Percentiles rank a stretch among this genome's conserved stretches.
phyloP scores from a whole-genome alignment of 2,888 invertebrate genomes.

The Mesodorylaimus sp. region DNA sequence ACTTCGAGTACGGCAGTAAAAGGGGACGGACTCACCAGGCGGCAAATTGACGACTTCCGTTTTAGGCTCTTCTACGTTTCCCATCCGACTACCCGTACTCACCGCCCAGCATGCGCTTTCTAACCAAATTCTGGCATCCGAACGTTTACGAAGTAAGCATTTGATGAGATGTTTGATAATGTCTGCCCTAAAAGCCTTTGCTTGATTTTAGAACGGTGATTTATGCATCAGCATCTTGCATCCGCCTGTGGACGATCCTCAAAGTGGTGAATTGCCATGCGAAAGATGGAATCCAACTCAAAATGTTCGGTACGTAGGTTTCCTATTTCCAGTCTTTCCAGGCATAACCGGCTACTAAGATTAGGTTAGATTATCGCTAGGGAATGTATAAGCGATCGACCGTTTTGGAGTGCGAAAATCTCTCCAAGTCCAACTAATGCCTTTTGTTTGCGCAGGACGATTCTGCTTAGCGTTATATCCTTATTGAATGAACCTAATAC shows the following conservation, averaged over 20 bases:
- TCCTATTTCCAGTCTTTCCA: too few species aligned
- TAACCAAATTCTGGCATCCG: conserved; percentile 99
- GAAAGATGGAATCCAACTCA: conserved; percentile 99
- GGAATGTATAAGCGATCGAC: too few species aligned
- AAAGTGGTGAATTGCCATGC: conserved; percentile 92
- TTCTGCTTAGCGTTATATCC: conserved; percentile 90
- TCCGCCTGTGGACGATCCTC: conserved; percentile 96
- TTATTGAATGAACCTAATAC: conserved; percentile 97
- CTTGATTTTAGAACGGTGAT: conserved; percentile 68
- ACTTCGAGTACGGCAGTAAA: too few species aligned
- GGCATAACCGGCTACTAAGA: too few species aligned
- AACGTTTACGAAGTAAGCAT: conserved; percentile 91
- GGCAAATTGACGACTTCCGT: too few species aligned
- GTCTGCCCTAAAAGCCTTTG: neutral
- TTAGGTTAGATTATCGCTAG: too few species aligned
- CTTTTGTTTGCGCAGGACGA: conserved; percentile 50
- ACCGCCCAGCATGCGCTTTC: conserved; percentile 87
- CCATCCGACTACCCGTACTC: conserved; percentile 96
- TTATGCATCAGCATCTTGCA: conserved; percentile 97
- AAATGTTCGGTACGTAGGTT: conserved; percentile 50
- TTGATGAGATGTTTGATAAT: neutral
- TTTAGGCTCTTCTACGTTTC: conserved; percentile 94
- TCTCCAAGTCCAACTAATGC: too few species aligned
- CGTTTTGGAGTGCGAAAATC: too few species aligned
- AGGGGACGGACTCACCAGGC: too few species aligned